Conservation (phyloP, 2,797 vertebrate species). For the Peromyscus eremicus region DNA sequence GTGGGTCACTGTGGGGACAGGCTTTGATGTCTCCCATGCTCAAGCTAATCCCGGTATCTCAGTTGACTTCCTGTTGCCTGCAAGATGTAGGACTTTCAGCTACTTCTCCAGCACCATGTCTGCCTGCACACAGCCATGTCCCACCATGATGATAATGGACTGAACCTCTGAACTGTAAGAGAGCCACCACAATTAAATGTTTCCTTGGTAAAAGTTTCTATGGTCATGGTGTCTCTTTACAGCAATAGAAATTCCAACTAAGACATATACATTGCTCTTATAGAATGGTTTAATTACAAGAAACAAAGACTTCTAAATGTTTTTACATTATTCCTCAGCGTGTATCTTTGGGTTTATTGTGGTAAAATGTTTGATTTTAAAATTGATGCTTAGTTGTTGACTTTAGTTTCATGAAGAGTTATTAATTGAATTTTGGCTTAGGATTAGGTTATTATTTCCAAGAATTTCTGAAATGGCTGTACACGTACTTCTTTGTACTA, state of each 20-base stretch:
- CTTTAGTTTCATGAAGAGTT: conserved; percentile 13
- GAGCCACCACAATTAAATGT: background rate
- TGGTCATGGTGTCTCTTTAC: background rate
- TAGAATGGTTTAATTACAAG: background rate
- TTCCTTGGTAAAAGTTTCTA: background rate
- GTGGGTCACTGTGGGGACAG: background rate
- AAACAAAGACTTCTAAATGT: background rate
- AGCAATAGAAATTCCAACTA: background rate
- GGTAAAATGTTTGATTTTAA: background rate
- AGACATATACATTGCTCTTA: background rate
- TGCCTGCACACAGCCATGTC: background rate
- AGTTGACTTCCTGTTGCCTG: background rate
- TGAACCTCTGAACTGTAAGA: background rate
- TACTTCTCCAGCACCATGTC: background rate
- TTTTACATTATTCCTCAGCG: background rate
- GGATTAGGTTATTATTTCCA: background rate
- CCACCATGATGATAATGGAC: background rate
- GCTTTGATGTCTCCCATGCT: background rate
- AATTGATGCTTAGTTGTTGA: background rate
- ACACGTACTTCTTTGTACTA: background rate
- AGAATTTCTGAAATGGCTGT: background rate
- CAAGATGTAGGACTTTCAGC: background rate
- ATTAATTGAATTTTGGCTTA: background rate
- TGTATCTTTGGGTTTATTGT: background rate
- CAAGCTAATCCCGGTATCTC: background rate